These are phyloP conservation scores for Galeruca laticollis DNA, from an alignment of 2,888 invertebrate genomes.

Conservation along the genomic window DNA sequence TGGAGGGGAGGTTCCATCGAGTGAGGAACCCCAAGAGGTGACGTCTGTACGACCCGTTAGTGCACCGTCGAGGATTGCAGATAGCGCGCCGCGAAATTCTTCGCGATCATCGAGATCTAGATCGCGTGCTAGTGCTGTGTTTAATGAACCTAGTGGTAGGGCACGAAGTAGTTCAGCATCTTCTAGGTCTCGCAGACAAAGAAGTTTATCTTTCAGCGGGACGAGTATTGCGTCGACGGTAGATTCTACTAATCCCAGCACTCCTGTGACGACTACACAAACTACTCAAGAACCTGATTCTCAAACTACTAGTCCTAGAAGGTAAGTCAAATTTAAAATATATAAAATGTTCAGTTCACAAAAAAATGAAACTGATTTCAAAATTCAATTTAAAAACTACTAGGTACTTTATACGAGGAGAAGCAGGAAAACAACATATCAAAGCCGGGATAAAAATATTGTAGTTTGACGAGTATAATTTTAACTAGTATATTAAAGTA, in stretches of 20 bases:
- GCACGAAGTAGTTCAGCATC: conserved; percentile 63
- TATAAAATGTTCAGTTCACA: no score
- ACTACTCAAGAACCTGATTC: conserved; percentile 48
- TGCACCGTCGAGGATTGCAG: conserved; percentile 60
- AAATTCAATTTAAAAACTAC: no score
- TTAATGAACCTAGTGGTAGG: conserved; percentile 55
- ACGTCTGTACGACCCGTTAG: conserved; percentile 60
- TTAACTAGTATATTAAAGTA: no score
- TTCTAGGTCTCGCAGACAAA: conserved; percentile 60
- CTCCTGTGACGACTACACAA: conserved; percentile 52
- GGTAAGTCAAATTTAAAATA: conserved; percentile 42
- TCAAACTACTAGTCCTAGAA: conserved; percentile 48
- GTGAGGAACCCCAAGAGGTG: conserved; percentile 45
- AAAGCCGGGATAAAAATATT: no score
- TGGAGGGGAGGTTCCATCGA: conserved; percentile 27
- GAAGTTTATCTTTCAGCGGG: conserved; percentile 64
- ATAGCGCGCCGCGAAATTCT: conserved; percentile 40
- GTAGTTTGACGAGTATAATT: no score
- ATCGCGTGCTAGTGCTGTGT: conserved; percentile 50
- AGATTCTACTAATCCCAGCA: conserved; percentile 60
- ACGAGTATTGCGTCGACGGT: conserved; percentile 64
- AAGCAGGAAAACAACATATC: no score
- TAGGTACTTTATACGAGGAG: no score
- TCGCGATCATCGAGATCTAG: conserved; percentile 55
- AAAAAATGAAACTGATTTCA: no score